Evolutionary conservation across 2,888 invertebrate genomes (phyloP).

Genomic region (Drosophila peninsularis): DNA sequence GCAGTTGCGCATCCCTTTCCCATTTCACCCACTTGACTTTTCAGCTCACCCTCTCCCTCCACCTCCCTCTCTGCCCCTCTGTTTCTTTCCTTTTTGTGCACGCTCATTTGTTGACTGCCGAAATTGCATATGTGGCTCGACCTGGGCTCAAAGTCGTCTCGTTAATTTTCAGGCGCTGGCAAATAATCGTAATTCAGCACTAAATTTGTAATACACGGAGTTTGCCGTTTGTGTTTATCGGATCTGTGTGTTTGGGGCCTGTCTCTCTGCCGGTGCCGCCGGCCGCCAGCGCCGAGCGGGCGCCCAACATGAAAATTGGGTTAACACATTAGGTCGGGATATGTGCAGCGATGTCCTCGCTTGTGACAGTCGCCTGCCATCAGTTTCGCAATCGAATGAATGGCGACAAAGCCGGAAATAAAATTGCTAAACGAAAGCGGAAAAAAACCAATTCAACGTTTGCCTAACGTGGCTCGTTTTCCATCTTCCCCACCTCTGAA

Average conservation of each 20-base stretch:
- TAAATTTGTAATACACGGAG: constrained; percentile 53
- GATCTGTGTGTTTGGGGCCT: constrained; percentile 33
- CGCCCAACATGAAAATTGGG: constrained; percentile 69
- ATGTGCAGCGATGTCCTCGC: constrained; percentile 29
- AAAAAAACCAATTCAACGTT: constrained; percentile 47
- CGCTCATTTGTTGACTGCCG: constrained; percentile 21
- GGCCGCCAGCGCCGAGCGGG: background rate
- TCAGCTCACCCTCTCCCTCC: background rate
- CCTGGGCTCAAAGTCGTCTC: constrained; percentile 19
- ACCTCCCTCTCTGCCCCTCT: no score
- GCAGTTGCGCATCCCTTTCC: constrained; percentile 18
- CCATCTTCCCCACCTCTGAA: background rate
- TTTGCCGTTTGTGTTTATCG: constrained; percentile 44
- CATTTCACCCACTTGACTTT: constrained; percentile 36
- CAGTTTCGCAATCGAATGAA: constrained; percentile 72
- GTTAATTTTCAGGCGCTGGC: constrained; percentile 39
- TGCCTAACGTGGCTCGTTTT: constrained; percentile 33
- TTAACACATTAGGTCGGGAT: constrained; percentile 67
- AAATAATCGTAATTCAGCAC: constrained; percentile 55
- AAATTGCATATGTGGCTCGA: constrained; percentile 33
- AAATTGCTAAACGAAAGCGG: constrained; percentile 72
- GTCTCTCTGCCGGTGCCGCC: background rate
- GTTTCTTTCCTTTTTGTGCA: background rate
- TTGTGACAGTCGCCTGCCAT: constrained; percentile 44
- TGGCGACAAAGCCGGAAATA: constrained; percentile 78